Conservation (phyloP, 2,113 vertebrate species). For the Elaphurus davidianus region DNA sequence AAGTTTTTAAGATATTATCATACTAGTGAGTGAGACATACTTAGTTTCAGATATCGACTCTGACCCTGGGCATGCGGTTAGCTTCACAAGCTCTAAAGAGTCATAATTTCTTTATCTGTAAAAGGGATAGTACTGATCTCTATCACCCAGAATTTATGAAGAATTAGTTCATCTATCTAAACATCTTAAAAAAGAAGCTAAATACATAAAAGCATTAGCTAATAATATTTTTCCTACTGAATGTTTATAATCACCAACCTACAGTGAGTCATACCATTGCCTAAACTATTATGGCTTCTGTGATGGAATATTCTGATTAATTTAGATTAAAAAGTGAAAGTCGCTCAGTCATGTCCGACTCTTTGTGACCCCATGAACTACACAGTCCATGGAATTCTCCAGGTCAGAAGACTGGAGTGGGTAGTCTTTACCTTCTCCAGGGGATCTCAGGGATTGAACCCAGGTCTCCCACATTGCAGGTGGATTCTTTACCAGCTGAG, state of each 20-base stretch:
- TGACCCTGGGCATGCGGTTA: not conserved
- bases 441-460: not conserved
- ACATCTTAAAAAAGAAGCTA: not conserved
- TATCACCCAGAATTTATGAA: not conserved
- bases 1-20: not conserved
- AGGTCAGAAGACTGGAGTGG: not conserved
- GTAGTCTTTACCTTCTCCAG: not conserved
- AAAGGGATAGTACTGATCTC: not conserved
- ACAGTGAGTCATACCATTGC: not conserved
- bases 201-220: not conserved
- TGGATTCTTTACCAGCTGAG: not conserved
- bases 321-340: not conserved
- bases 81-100: not conserved
- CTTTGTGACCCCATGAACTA: not conserved
- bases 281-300: not conserved
- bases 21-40: not conserved
- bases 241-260: not conserved
- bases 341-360: accelerated
- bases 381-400: not conserved
- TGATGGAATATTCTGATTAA: not conserved
- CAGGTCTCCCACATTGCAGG: not conserved
- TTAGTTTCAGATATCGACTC: not conserved
- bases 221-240: not conserved
- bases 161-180: not conserved
- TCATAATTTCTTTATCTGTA: not conserved